These are phyloP conservation scores for Orientallactaga sibirica DNA, from an alignment of 2,797 vertebrate genomes.

Conservation along the genomic window DNA sequence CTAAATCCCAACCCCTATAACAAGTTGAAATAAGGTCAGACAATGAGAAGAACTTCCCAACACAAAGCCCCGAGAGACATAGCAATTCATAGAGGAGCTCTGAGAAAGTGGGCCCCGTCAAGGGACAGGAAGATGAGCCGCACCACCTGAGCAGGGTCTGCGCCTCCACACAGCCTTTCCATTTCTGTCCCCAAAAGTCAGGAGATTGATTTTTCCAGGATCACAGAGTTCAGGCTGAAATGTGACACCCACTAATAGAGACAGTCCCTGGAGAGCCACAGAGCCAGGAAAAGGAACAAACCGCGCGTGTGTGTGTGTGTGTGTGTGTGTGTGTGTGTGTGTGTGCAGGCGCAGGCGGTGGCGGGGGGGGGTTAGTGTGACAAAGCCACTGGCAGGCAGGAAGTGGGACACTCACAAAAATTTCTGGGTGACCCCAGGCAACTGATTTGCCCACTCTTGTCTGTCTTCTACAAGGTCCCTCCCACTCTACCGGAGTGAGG, in stretches of 20 bases:
- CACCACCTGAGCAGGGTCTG: not conserved
- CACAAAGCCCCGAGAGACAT: not conserved
- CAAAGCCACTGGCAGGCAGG: not conserved
- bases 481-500: not conserved
- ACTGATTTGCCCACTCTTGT: not conserved
- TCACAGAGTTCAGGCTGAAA: not conserved
- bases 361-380: no score
- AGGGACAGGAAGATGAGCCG: not conserved
- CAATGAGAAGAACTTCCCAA: slow-evolving; percentile 50
- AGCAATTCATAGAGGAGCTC: not conserved
- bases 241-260: not conserved
- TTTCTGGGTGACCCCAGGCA: not conserved
- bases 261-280: not conserved
- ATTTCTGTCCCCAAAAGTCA: not conserved
- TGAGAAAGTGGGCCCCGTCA: not conserved
- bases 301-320: no score
- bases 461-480: not conserved
- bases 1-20: not conserved
- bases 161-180: not conserved
- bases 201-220: not conserved
- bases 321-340: no score
- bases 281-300: not conserved
- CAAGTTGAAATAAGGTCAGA: slow-evolving; percentile 42
- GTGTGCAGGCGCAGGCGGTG: no score
- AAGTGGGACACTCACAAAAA: not conserved